A percentile compares a stretch with the other conserved stretches of the same genome.
These are phyloP conservation scores for Sialis lutaria DNA, from an alignment of 2,888 invertebrate genomes.

Conservation along the genomic window DNA sequence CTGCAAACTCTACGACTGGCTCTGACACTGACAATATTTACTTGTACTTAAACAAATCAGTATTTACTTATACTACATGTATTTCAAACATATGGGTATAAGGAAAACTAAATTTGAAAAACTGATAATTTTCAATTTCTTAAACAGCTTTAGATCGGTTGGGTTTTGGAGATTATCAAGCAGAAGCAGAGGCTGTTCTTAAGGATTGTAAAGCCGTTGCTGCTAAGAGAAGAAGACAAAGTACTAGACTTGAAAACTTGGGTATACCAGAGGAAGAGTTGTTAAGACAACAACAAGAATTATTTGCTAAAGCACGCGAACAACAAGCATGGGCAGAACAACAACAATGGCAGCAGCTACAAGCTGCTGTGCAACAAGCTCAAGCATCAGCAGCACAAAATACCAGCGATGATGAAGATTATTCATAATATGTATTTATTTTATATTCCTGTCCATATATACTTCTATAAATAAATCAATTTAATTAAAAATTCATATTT, in stretches of 20 bases:
- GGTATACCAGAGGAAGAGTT: conserved; percentile 98
- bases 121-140: conserved; percentile 9
- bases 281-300: conserved; percentile 86
- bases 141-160: conserved; percentile 62
- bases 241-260: conserved; percentile 89
- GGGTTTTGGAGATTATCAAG: conserved; percentile 85
- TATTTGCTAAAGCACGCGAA: conserved; percentile 90
- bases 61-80: too few relatives aligned
- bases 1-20: too few relatives aligned
- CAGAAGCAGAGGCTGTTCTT: conserved; percentile 88
- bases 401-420: conserved; percentile 34
- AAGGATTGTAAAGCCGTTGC: conserved; percentile 94
- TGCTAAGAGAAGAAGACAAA: conserved; percentile 86
- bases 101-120: too few relatives aligned
- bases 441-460: neutral
- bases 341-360: conserved; percentile 80
- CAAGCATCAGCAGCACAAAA: conserved; percentile 31
- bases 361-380: conserved; percentile 41
- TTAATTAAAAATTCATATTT: too few relatives aligned
- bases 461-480: too few relatives aligned
- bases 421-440: conserved; percentile 18
- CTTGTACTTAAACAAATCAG: too few relatives aligned
- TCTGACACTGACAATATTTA: too few relatives aligned
- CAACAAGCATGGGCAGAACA: conserved; percentile 86
- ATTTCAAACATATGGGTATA: too few relatives aligned